Percentiles rank a stretch among this genome's conserved stretches.
phyloP scores from a whole-genome alignment of 2,888 invertebrate genomes.

The Drosophila borborema region DNA sequence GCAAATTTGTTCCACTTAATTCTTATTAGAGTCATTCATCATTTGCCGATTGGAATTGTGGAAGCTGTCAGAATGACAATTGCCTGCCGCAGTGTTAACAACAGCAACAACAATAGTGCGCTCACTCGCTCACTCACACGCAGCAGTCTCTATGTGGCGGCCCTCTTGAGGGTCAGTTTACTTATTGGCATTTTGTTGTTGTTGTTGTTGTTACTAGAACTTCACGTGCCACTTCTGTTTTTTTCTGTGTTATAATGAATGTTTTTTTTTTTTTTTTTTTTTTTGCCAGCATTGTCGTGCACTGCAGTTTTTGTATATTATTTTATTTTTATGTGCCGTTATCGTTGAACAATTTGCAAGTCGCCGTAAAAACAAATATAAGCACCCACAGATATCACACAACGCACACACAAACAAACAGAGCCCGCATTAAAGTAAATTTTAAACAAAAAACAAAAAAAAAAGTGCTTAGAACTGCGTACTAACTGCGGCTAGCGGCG shows the following conservation, averaged over 20 bases:
- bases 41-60: constrained; percentile 45
- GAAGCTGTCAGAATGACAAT: constrained; percentile 59
- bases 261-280: neutral
- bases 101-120: constrained; percentile 10
- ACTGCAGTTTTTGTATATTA: constrained; percentile 33
- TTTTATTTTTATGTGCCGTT: constrained; percentile 25
- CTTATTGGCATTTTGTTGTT: constrained; percentile 23
- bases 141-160: constrained; percentile 10
- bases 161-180: constrained; percentile 39
- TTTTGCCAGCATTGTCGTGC: constrained; percentile 27
- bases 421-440: constrained; percentile 28
- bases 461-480: constrained; percentile 61
- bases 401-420: constrained; percentile 14
- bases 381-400: constrained; percentile 35
- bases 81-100: constrained; percentile 49
- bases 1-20: constrained; percentile 53
- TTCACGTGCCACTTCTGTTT: constrained; percentile 50
- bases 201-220: constrained; percentile 26
- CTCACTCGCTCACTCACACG: neutral
- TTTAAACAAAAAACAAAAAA: constrained; percentile 24
- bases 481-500: constrained; percentile 62
- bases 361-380: constrained; percentile 52
- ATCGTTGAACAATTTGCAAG: constrained; percentile 59
- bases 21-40: constrained; percentile 41
- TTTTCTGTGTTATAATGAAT: constrained; percentile 24